phyloP scores from a whole-genome alignment of 1,140 invertebrate species.

The Octopus sinensis region DNA sequence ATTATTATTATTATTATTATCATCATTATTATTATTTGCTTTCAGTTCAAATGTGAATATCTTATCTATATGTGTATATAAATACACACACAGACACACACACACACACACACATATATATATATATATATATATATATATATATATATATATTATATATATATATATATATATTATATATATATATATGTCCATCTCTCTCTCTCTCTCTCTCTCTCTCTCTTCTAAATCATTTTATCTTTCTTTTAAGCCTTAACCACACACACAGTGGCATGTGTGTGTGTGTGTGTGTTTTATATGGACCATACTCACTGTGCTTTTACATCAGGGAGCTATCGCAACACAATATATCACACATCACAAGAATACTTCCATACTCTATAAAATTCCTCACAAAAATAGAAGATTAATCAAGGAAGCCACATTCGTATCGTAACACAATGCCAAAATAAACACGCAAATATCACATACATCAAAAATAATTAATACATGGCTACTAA shows the following conservation, averaged over 20 bases:
- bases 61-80: background rate
- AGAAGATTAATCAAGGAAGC: no score
- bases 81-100: background rate
- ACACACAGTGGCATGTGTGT: background rate
- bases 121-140: background rate
- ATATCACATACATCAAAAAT: no score
- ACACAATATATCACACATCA: no score
- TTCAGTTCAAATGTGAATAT: background rate
- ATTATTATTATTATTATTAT: conserved; percentile 5
- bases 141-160: conserved; percentile 5
- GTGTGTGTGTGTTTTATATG: background rate
- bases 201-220: background rate
- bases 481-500: no score
- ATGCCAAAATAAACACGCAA: no score
- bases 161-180: conserved; percentile 4
- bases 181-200: background rate
- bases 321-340: no score
- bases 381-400: no score
- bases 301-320: no score
- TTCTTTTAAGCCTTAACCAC: background rate
- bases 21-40: background rate
- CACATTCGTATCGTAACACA: no score
- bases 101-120: background rate
- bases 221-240: background rate
- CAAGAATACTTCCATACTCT: no score